A percentile compares a stretch with the other conserved stretches of the same genome.
These are phyloP conservation scores for Dryococelus australis DNA, from an alignment of 2,888 invertebrate species.

Conservation along the genomic window DNA sequence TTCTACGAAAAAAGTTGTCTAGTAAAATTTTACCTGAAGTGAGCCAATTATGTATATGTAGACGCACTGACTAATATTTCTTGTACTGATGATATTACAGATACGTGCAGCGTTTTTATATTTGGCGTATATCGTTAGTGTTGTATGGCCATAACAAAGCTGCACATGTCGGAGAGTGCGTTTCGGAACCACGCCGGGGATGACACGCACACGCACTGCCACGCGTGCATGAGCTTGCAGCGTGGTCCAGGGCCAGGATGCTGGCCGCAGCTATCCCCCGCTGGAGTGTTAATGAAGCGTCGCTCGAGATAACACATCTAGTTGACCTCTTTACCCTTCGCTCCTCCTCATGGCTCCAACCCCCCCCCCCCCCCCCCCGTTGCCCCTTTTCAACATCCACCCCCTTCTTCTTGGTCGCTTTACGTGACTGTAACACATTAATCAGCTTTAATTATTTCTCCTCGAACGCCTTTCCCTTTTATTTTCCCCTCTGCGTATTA, in stretches of 20 bases:
- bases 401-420: background rate
- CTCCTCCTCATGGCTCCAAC: background rate
- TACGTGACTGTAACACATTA: background rate
- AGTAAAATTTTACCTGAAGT: too few species aligned
- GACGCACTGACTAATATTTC: too few species aligned
- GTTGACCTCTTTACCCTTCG: constrained; percentile 17
- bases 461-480: background rate
- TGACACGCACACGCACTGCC: background rate
- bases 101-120: too few species aligned
- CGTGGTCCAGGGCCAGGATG: background rate
- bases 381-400: background rate
- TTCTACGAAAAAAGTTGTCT: too few species aligned
- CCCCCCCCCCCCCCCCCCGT: background rate
- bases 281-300: too few species aligned
- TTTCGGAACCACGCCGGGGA: background rate
- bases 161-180: background rate
- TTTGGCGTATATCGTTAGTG: too few species aligned
- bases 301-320: constrained; percentile 10
- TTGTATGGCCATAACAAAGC: too few species aligned
- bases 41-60: too few species aligned
- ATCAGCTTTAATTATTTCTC: background rate
- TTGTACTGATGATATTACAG: too few species aligned
- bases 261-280: background rate
- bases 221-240: background rate
- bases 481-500: background rate